Conservation (phyloP, 2,888 invertebrate genomes). For the Margaritifera margaritifera region DNA sequence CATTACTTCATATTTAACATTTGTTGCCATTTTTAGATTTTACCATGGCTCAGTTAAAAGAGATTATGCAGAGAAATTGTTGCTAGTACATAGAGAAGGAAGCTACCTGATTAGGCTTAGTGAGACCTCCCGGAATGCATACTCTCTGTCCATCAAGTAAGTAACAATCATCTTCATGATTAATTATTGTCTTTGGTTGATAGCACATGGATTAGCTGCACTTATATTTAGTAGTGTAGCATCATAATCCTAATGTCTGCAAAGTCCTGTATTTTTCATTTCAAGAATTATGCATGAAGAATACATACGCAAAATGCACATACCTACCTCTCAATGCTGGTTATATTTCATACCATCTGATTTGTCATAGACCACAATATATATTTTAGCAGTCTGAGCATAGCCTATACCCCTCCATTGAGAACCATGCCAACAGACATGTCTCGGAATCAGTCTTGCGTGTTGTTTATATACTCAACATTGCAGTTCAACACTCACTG, state of each 20-base stretch:
- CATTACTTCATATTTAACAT: background rate
- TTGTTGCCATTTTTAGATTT: constrained; percentile 77
- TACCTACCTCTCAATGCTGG: too few relatives aligned
- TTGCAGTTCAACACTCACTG: too few relatives aligned
- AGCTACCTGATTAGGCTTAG: constrained; percentile 95
- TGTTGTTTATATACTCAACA: too few relatives aligned
- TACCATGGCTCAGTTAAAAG: constrained; percentile 95
- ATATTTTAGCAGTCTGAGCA: too few relatives aligned
- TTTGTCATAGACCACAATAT: too few relatives aligned
- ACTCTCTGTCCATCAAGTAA: constrained; percentile 95
- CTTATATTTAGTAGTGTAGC: too few relatives aligned
- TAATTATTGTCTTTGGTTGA: background rate
- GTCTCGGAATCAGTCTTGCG: too few relatives aligned
- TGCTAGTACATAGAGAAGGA: constrained; percentile 89
- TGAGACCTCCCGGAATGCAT: constrained; percentile 93
- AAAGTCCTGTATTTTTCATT: background rate
- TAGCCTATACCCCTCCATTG: too few relatives aligned
- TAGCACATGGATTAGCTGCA: background rate
- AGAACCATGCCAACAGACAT: too few relatives aligned
- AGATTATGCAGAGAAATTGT: constrained; percentile 90
- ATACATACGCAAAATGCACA: too few relatives aligned
- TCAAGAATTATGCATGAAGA: too few relatives aligned
- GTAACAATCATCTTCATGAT: constrained; percentile 69
- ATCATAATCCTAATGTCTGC: background rate
- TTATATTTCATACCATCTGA: too few relatives aligned